Evolutionary conservation across 1,140 invertebrate genomes (phyloP), one percentile per base, ranked within the genome.

Genomic region (Atta colombica): DNA sequence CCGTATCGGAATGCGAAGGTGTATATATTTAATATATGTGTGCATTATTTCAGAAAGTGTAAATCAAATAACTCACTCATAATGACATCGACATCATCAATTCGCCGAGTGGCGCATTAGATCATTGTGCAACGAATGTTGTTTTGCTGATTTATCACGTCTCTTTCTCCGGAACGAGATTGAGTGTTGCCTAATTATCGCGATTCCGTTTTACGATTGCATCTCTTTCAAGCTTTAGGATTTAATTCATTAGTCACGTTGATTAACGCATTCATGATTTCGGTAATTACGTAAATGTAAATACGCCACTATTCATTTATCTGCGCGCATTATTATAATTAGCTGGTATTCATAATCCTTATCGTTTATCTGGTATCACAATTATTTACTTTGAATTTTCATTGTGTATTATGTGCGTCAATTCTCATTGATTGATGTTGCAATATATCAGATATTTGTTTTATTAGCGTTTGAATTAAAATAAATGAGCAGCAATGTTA

Each of bases 271-370:
- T 90, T 90, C 77, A 89, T 90, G 89, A 85, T 86, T 89, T 75
- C 68, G 78, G 75, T 89, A 90, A 90, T 90, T 90, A 90, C 88
- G 74, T 87, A 84, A 89, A 90, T 87, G 81, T 86, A 75, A 89
- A 86, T 90, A 84, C 85, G 65, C 86, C 75, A 84, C 77, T 86
- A 81, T 88, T 87, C 75, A 90, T 89, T 87, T 86, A 74, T 89
- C 74, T 58, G 80, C 68, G 68, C 66, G 66, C 77, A 87, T 90
- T 87, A 89, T 89, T 84, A 85, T 90, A 89, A 90, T 90, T 89
- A 89, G 77, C 85, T 74, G 68, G 60, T 74, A 84, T 55, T 74
- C 39, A 35, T 71, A 31, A 63, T 61, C 39, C 80, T 84, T 74
- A 80, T 55, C 77, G n/a, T 68, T 80, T 78, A 74, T 60, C 39